Evolutionary conservation across 2,888 invertebrate species (phyloP).

Genomic region (Epicampocera succincta): DNA sequence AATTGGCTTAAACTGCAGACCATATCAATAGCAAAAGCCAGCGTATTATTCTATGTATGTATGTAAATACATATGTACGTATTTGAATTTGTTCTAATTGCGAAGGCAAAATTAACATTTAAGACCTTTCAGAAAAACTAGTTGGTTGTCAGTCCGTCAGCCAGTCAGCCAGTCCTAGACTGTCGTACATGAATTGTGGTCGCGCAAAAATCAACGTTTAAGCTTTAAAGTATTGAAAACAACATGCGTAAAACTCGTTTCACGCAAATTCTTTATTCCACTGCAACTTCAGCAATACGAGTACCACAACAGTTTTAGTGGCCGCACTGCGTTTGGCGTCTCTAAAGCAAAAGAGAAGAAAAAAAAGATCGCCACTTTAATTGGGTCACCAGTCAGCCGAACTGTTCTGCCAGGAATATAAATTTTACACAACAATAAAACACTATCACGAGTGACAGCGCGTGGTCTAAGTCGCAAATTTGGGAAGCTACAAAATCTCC

Average conservation of each 20-base stretch:
- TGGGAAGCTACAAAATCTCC: background rate
- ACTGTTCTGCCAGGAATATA: constrained; percentile 55
- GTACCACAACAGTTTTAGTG: constrained; percentile 6
- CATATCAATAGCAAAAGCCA: too few species aligned
- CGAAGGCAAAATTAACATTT: constrained; percentile 26
- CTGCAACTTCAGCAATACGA: background rate
- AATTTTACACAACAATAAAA: constrained; percentile 30
- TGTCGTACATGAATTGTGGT: constrained; percentile 42
- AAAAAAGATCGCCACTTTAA: constrained; percentile 60
- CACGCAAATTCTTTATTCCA: constrained; percentile 1
- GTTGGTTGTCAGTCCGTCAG: constrained; percentile 23
- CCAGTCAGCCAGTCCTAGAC: constrained; percentile 22
- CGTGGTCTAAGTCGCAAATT: background rate
- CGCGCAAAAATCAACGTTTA: constrained; percentile 31
- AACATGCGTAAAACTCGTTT: constrained; percentile 47
- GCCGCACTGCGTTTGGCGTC: constrained; percentile 30
- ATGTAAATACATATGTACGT: too few species aligned
- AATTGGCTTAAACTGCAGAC: too few species aligned
- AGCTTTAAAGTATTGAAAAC: constrained; percentile 36
- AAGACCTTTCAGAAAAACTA: constrained; percentile 28
- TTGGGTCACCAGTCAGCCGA: constrained; percentile 60
- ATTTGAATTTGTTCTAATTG: too few species aligned
- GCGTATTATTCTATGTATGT: too few species aligned
- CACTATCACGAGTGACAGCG: background rate
- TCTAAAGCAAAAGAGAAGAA: background rate